phyloP scores from a whole-genome alignment of 2,113 vertebrate species.

The Amblyopsis rosae region DNA sequence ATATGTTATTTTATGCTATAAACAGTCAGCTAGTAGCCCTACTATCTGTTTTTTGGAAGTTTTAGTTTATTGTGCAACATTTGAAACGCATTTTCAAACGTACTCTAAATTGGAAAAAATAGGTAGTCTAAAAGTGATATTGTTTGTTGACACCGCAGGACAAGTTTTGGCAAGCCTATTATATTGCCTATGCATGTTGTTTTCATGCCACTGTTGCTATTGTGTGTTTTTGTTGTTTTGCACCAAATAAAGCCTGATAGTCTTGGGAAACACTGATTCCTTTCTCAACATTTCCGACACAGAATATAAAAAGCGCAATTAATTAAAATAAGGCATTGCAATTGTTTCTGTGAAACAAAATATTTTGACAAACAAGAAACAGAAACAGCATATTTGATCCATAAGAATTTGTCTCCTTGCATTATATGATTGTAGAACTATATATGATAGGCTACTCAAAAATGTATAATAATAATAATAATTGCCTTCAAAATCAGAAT shows the following conservation, averaged over 20 bases:
- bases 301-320: background rate
- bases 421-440: no score
- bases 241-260: background rate
- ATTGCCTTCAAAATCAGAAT: background rate
- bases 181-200: background rate
- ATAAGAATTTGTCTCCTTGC: no score
- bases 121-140: background rate
- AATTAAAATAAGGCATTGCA: background rate
- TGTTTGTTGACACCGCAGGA: slow-evolving; percentile 5
- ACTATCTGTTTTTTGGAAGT: no score
- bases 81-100: no score
- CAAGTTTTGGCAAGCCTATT: slow-evolving; percentile 48
- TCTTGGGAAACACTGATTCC: background rate
- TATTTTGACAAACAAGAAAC: no score
- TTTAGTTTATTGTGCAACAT: no score
- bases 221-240: slow-evolving; percentile 1
- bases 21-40: no score
- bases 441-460: no score
- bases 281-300: background rate
- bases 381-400: no score
- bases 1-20: no score
- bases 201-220: slow-evolving; percentile 46
- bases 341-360: background rate
- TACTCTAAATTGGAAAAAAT: no score
- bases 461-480: no score